These are phyloP conservation scores for Phataginus tetradactyla DNA, from an alignment of 2,797 vertebrate species.

Conservation along the genomic window DNA sequence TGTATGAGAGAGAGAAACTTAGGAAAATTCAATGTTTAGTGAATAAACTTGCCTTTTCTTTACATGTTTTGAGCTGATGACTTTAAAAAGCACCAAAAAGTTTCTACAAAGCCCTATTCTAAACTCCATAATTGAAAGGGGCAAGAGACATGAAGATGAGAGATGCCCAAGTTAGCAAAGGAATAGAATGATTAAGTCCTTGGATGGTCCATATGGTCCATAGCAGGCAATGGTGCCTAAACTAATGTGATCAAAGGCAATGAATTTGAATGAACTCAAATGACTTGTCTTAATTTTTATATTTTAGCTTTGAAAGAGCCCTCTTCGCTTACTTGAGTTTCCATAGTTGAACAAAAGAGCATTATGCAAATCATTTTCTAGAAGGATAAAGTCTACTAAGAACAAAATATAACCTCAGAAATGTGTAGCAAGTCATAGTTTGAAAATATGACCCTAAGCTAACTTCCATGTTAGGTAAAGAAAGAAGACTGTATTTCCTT, in stretches of 20 bases:
- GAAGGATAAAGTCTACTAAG: conserved; percentile 29
- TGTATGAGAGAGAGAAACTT: background rate
- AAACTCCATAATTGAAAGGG: background rate
- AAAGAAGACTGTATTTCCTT: background rate
- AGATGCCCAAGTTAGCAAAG: background rate
- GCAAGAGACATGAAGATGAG: background rate
- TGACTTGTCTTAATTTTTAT: background rate
- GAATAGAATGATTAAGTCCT: background rate
- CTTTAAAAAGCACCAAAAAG: conserved; percentile 27
- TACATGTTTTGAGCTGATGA: background rate
- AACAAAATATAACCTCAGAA: conserved; percentile 34
- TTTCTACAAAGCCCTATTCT: conserved; percentile 21
- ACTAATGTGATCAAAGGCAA: background rate
- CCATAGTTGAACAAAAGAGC: conserved; percentile 14
- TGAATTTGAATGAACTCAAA: background rate
- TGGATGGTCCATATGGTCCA: no score
- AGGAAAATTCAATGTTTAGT: background rate
- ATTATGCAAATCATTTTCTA: conserved; percentile 13
- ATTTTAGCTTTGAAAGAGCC: conserved; percentile 20
- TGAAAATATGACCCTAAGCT: conserved; percentile 16
- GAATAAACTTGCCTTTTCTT: conserved; percentile 7
- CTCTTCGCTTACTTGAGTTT: conserved; percentile 48
- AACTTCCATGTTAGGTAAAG: background rate
- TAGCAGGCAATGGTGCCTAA: background rate
- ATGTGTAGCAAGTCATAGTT: background rate